Percentiles rank a stretch among this genome's conserved stretches.
phyloP scores from a whole-genome alignment of 1,140 invertebrate genomes.

The Pseudomyrmex concolor region DNA sequence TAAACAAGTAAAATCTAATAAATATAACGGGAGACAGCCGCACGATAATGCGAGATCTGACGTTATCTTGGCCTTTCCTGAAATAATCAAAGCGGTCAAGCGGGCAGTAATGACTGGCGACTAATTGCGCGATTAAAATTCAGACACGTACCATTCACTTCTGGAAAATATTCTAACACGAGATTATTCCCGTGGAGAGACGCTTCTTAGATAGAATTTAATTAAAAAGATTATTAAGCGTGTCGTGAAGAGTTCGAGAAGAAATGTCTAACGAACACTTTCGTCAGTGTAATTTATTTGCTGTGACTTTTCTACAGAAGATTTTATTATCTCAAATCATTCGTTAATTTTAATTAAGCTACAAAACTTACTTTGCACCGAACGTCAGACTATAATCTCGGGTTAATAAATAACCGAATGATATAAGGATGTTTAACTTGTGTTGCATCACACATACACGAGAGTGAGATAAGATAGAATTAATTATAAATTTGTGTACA shows the following conservation, averaged over 20 bases:
- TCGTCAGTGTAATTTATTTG: background rate
- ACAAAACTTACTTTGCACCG: conserved; percentile 14
- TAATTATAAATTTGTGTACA: conserved; percentile 36
- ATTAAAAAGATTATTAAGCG: conserved; percentile 33
- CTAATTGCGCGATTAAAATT: conserved; percentile 77
- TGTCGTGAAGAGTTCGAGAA: background rate
- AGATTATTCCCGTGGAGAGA: background rate
- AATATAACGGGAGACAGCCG: conserved; percentile 40
- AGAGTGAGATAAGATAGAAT: conserved; percentile 45
- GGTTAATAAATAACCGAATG: conserved; percentile 7
- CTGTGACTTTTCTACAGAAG: background rate
- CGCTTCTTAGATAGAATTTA: conserved; percentile 11
- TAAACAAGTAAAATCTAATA: conserved; percentile 72
- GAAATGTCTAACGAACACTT: background rate
- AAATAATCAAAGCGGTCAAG: conserved; percentile 52
- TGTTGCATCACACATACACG: conserved; percentile 5
- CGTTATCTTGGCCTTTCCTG: conserved; percentile 61
- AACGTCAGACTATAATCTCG: background rate
- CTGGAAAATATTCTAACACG: conserved; percentile 20
- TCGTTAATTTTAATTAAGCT: conserved; percentile 6
- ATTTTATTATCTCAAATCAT: conserved; percentile 21
- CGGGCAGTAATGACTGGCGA: conserved; percentile 56
- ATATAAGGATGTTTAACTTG: conserved; percentile 39
- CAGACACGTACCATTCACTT: conserved; percentile 59
- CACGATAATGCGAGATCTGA: conserved; percentile 63